Conservation (phyloP, 2,888 invertebrate genomes). For the Euplagia quadripunctaria region DNA sequence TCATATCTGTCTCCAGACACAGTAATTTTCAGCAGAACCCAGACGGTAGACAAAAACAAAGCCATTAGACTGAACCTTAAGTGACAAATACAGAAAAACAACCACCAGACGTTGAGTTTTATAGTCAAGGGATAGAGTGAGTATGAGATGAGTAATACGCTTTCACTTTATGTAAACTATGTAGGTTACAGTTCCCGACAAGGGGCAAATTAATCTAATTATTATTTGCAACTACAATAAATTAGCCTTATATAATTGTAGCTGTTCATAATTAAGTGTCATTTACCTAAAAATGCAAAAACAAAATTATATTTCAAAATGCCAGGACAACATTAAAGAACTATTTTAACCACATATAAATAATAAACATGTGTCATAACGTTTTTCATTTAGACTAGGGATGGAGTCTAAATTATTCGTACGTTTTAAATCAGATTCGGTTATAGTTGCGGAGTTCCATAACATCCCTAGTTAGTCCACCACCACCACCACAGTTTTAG, state of each 20-base stretch:
- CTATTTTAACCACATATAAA: too few species aligned
- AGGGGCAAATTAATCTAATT: not conserved
- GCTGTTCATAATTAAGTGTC: not conserved
- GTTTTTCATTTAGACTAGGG: too few species aligned
- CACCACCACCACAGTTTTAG: too few species aligned
- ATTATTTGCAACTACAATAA: too few species aligned
- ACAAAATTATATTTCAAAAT: not conserved
- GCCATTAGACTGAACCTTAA: constrained; percentile 32
- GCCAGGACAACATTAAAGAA: too few species aligned
- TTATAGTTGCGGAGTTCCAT: too few species aligned
- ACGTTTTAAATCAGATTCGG: too few species aligned
- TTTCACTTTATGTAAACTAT: not conserved
- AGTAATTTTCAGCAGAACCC: constrained; percentile 16
- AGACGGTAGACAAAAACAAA: constrained; percentile 38
- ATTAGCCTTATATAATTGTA: not conserved
- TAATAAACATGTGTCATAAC: too few species aligned
- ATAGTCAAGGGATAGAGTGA: constrained; percentile 25
- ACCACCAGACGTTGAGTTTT: constrained; percentile 39
- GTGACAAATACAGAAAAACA: constrained; percentile 48
- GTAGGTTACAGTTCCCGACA: not conserved
- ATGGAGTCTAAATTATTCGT: too few species aligned
- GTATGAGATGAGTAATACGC: not conserved
- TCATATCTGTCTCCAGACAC: constrained; percentile 8
- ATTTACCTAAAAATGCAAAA: not conserved
- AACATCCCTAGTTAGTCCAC: too few species aligned